Conservation (phyloP, 2,113 vertebrate genomes). For the Prietella phreatophila region DNA sequence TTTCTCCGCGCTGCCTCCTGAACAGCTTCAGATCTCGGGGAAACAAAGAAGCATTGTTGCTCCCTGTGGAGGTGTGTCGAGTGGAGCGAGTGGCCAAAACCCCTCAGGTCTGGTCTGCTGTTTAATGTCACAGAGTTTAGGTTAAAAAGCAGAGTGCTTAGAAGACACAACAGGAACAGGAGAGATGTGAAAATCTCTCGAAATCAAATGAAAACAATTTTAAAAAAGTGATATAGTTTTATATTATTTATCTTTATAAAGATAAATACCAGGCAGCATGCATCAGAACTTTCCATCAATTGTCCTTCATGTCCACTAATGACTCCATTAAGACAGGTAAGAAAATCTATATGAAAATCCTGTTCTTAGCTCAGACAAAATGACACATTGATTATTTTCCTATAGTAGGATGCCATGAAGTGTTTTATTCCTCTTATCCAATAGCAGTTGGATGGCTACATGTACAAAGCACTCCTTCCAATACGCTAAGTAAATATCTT, state of each 20-base stretch:
- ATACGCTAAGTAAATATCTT: no score
- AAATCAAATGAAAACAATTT: not conserved
- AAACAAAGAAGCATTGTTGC: conserved; percentile 16
- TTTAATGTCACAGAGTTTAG: not conserved
- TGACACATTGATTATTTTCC: not conserved
- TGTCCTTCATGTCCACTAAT: not conserved
- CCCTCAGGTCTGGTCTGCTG: not conserved
- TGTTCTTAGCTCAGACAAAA: not conserved
- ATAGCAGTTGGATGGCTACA: no score
- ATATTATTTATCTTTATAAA: not conserved
- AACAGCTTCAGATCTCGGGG: not conserved
- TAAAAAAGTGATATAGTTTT: not conserved
- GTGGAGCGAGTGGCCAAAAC: not conserved
- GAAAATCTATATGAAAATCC: not conserved
- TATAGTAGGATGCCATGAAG: not conserved
- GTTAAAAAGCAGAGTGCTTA: not conserved
- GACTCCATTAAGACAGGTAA: not conserved
- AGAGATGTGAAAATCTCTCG: not conserved
- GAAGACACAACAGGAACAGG: not conserved
- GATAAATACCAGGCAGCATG: not conserved
- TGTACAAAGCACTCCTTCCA: not conserved
- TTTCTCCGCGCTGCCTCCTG: not conserved
- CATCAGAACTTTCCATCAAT: not conserved
- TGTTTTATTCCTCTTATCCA: not conserved
- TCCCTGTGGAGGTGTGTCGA: conserved; percentile 15